Base-by-base conservation (phyloP, 2,113 vertebrate genomes). In the Limnothrissa miodon region DNA sequence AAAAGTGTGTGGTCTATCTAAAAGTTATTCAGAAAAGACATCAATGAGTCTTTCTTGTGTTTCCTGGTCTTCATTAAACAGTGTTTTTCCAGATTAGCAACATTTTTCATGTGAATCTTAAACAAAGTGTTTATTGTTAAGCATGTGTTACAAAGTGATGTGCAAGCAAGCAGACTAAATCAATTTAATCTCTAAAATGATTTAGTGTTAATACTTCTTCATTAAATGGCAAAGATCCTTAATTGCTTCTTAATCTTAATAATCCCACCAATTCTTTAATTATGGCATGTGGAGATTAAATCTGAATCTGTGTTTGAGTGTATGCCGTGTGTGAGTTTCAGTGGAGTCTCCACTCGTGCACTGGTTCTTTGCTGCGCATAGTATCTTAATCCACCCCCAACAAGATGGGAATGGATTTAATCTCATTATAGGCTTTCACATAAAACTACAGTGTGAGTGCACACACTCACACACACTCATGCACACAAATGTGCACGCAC, bases 321-420 rank as follows among this genome's bases (percentile, higher is more conserved):
- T 88, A 89, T 45, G 84, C 83, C 80, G 79, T 51, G 79, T 82
- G 88, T 87, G 89, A 82, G 89, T 25, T 70, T 70, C 25, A 36
- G 89, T 45, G 82, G 83, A 79, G 84, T 83, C 86, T 87, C 86
- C 89, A 84, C 42, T 78, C 39, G 36, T 36, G 2, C 62, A 70
- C 13, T 70, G 86, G 89, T 89, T 91, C 87, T 93, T 93, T 89
- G 89, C 90, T 82, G 45, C 48, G 85, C 87, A 86, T 87, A 89
- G 91, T 92, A 91, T 93, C 92, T 93, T 91, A 93, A 94, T 93
- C 92, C 90, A 84, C 78, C 81, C 46, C 91, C 92, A 91, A 94
- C 92, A 92, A 90, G 88, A 89, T 81, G 85, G 89, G 91, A 90
- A 93, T 91, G 91, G 89, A 84, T 88, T 87, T 94, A 95, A 94